phyloP scores from a whole-genome alignment of 1,140 invertebrate species.

The Leptinotarsa undecemlineata region DNA sequence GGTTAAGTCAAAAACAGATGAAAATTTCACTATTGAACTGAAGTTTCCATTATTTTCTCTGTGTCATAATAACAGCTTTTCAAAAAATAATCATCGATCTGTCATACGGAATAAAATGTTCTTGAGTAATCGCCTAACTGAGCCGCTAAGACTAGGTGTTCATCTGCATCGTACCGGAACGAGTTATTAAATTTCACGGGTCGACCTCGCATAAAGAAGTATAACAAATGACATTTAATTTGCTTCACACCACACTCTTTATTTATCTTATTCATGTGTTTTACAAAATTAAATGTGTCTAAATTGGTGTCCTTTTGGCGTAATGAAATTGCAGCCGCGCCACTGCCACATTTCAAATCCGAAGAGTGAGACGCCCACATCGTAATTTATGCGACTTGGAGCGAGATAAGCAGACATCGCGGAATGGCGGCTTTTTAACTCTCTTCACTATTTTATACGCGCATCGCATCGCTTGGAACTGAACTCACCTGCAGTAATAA shows the following conservation, averaged over 20 bases:
- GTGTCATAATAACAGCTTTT: no score
- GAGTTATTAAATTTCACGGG: no score
- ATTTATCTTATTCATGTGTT: conserved; percentile 4
- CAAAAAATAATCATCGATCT: no score
- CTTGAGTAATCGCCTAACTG: no score
- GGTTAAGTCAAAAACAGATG: no score
- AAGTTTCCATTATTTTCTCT: no score
- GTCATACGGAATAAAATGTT: no score
- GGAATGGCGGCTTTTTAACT: conserved; percentile 34
- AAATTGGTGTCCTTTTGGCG: conserved; percentile 7
- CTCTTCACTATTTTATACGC: background rate
- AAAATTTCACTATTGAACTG: no score
- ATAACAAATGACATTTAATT: conserved; percentile 1
- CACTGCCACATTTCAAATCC: conserved; percentile 17
- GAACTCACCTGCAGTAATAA: conserved; percentile 48
- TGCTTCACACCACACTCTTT: conserved; percentile 5
- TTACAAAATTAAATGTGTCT: conserved; percentile 1
- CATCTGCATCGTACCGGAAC: no score
- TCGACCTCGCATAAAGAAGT: background rate
- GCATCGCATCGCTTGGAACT: conserved; percentile 23
- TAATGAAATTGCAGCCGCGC: conserved; percentile 9
- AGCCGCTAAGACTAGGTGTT: no score
- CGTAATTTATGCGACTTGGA: conserved; percentile 36
- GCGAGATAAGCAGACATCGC: conserved; percentile 31
- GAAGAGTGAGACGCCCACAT: conserved; percentile 36